Conservation (phyloP, 1,140 invertebrate species). For the Neuroterus valhalla region DNA sequence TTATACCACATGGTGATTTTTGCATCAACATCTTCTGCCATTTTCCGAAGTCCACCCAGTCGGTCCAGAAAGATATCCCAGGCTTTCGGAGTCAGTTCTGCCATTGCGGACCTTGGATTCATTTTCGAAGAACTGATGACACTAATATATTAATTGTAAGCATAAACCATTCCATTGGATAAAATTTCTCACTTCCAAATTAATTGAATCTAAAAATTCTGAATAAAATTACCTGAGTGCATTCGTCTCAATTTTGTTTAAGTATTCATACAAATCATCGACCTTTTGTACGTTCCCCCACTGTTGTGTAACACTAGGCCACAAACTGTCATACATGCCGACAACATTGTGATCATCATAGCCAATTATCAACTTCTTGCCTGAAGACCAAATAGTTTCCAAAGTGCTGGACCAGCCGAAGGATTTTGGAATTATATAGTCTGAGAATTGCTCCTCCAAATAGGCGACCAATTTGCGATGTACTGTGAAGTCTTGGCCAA, state of each 20-base stretch:
- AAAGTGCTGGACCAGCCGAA: slow-evolving; percentile 73
- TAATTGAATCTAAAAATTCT: not conserved
- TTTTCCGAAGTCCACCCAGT: slow-evolving; percentile 74
- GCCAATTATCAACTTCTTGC: slow-evolving; percentile 76
- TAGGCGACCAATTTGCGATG: slow-evolving; percentile 74
- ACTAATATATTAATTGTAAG: slow-evolving; percentile 5
- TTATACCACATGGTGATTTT: slow-evolving; percentile 77
- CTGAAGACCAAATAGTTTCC: slow-evolving; percentile 74
- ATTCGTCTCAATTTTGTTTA: slow-evolving; percentile 62
- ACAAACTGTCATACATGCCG: slow-evolving; percentile 59
- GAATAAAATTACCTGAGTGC: slow-evolving; percentile 63
- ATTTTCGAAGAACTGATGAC: slow-evolving; percentile 10
- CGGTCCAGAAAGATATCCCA: slow-evolving; percentile 75
- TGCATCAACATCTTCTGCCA: slow-evolving; percentile 78
- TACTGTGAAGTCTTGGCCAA: slow-evolving; percentile 64
- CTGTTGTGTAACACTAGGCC: slow-evolving; percentile 75
- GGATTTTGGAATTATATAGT: slow-evolving; percentile 71
- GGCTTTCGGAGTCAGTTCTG: slow-evolving; percentile 78
- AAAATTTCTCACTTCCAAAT: not conserved
- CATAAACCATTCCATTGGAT: not conserved
- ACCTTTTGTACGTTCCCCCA: slow-evolving; percentile 79
- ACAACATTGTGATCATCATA: slow-evolving; percentile 74
- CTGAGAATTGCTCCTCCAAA: slow-evolving; percentile 73
- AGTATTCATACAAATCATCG: slow-evolving; percentile 71
- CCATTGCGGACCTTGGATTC: slow-evolving; percentile 78